Conservation (phyloP, 2,888 invertebrate species). For the Noctuana brunneofusca region DNA sequence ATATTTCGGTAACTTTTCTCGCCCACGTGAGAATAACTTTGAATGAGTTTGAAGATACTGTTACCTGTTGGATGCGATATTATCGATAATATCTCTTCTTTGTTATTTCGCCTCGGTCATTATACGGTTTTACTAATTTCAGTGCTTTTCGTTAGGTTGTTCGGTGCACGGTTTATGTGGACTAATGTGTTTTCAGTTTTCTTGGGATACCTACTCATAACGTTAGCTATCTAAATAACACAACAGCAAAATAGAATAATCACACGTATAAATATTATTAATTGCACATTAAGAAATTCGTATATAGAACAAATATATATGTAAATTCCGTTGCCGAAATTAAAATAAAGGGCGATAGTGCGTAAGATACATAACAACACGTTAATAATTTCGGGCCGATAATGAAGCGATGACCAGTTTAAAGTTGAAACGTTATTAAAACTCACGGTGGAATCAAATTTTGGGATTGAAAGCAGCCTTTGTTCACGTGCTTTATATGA, state of each 20-base stretch:
- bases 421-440: constrained; percentile 20
- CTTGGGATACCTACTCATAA: no score
- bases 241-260: no score
- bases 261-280: no score
- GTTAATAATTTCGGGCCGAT: constrained; percentile 11
- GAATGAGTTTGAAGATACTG: constrained; percentile 29
- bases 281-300: no score
- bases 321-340: constrained; percentile 10
- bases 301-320: no score
- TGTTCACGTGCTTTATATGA: constrained; percentile 3
- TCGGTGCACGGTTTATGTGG: no score
- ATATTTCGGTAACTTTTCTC: constrained; percentile 29
- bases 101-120: constrained; percentile 7
- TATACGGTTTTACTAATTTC: constrained; percentile 19
- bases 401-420: constrained; percentile 13
- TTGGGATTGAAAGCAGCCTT: constrained; percentile 1
- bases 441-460: constrained; percentile 15
- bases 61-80: constrained; percentile 36
- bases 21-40: constrained; percentile 31
- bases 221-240: no score
- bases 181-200: no score
- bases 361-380: constrained; percentile 12
- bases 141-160: no score
- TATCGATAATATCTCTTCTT: constrained; percentile 24
- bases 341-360: constrained; percentile 28